Evolutionary conservation across 2,797 vertebrate species (phyloP), one percentile per base, ranked within the genome.

Genomic region (Loriculus beryllinus): DNA sequence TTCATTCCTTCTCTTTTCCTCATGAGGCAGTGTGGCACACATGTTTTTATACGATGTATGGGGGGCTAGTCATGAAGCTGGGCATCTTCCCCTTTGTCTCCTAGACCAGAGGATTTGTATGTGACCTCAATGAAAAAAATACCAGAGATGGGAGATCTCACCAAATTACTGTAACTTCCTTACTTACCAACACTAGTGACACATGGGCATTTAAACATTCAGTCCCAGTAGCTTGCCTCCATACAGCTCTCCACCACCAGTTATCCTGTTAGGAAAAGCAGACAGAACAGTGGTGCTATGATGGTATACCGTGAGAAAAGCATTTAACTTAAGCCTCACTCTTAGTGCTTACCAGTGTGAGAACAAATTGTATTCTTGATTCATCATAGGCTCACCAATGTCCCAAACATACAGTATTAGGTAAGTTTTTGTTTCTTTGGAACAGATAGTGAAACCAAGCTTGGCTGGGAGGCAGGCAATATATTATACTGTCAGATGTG

Each of bases 321-420:
- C 13, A 52, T 43, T 72, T 33, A 45, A 0, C 17, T 76, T 77
- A 59, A 79, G 31, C 31, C 54, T 76, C 29, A 5, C 33, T 57
- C 40, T 76, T 70, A 74, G 23, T 16, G 54, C 49, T 31, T 57
- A 80, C 6, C 43, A 72, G 14, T 1, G 0, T 28, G 14, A 81
- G 33, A 87, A 86, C n/a, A 88, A 75, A 62, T 47, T 71, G 19
- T 21, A 59, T 59, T 74, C 22, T 42, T 69, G 25, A 81, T 79
- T 90, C 59, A 62, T 77, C 29, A 43, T 2, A 77, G 75, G 31
- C 39, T 93, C 51, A 47, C 25, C 40, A 70, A 6, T 11, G 57
- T 86, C n/a, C 23, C 64, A 74, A 49, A 68, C 10, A 19, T 64
- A 68, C 11, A 42, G 19, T 35, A 60, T 47, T 23, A 39, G 39